Evolutionary conservation across 1,140 invertebrate genomes (phyloP).

Genomic region (Aphis craccivora): DNA sequence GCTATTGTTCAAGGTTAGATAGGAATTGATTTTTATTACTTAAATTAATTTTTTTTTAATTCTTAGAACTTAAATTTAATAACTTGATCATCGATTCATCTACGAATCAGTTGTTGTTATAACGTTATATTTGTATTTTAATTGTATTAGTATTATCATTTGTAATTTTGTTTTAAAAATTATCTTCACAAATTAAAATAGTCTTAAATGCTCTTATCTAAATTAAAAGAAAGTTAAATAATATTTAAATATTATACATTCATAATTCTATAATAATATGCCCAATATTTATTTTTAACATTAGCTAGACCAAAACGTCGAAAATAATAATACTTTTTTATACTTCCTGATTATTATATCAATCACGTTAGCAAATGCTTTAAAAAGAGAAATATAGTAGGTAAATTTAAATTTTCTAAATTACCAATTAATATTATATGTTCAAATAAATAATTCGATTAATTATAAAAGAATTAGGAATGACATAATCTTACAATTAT

Average conservation of each 20-base stretch:
- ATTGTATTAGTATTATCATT: slow-evolving; percentile 1
- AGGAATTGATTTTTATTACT: slow-evolving; percentile 9
- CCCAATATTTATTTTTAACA: background rate
- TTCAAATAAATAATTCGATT: background rate
- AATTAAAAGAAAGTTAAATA: background rate
- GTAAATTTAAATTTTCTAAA: background rate
- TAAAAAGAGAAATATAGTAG: background rate
- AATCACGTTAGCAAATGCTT: background rate
- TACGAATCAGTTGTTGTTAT: background rate
- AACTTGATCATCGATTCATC: background rate
- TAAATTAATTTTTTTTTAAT: slow-evolving; percentile 22
- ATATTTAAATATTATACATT: background rate
- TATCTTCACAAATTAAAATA: background rate
- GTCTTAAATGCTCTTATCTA: background rate
- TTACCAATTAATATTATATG: background rate
- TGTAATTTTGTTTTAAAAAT: slow-evolving; percentile 1
- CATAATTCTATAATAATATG: background rate
- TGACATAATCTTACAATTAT: background rate
- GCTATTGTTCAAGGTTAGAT: slow-evolving; percentile 31
- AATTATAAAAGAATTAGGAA: too few species aligned
- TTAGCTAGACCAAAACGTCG: background rate
- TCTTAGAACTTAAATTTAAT: slow-evolving; percentile 19
- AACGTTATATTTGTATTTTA: background rate
- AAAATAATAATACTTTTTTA: background rate
- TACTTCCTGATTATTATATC: background rate